phyloP scores from a whole-genome alignment of 2,888 invertebrate species.

The Corythucha ciliata region DNA sequence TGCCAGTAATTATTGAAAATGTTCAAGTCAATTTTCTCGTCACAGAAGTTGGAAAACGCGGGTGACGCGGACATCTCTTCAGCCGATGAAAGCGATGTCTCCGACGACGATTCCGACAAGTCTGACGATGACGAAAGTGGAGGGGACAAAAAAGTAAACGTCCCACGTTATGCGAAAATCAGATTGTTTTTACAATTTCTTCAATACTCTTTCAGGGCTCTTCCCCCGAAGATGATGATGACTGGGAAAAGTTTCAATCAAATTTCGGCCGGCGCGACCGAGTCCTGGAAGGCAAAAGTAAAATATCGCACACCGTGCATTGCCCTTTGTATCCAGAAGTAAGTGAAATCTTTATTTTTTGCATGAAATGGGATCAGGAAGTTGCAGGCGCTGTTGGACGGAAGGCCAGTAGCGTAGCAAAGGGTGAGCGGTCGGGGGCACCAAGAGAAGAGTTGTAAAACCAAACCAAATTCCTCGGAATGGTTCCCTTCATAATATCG shows the following conservation, averaged over 20 bases:
- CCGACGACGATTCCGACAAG: constrained; percentile 47
- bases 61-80: constrained; percentile 29
- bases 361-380: background rate
- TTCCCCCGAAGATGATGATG: constrained; percentile 61
- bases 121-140: constrained; percentile 48
- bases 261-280: constrained; percentile 79
- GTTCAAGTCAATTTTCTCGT: constrained; percentile 1
- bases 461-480: too few relatives aligned
- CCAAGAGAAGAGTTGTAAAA: too few relatives aligned
- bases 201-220: background rate
- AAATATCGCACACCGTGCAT: constrained; percentile 92
- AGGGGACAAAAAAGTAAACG: constrained; percentile 39
- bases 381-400: too few relatives aligned
- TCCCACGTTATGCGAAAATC: background rate
- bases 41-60: constrained; percentile 23
- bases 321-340: constrained; percentile 90
- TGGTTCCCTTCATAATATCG: too few relatives aligned
- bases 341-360: constrained; percentile 33
- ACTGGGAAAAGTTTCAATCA: constrained; percentile 90
- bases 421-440: too few relatives aligned
- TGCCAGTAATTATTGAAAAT: background rate
- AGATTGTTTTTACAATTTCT: constrained; percentile 4
- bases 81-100: constrained; percentile 46
- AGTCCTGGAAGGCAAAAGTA: constrained; percentile 81
- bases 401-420: too few relatives aligned